These are phyloP conservation scores for Gasterosteus nipponicus DNA, from an alignment of 2,113 vertebrate genomes.

Conservation along the genomic window DNA sequence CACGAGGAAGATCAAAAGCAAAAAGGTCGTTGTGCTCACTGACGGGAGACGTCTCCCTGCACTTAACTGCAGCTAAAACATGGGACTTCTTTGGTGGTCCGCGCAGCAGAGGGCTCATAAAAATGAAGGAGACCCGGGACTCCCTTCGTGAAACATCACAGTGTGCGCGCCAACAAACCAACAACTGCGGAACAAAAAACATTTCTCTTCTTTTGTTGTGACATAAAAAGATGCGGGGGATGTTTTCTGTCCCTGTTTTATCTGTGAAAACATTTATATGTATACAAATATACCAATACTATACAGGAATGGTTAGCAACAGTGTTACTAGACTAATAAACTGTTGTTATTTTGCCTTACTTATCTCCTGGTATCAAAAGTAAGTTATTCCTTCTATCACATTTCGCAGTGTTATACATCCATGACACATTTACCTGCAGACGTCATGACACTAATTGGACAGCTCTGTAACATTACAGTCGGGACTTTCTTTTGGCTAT, in stretches of 20 bases:
- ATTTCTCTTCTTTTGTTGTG: neutral
- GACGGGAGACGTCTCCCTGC: neutral
- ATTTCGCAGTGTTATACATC: neutral
- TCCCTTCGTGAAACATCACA: neutral
- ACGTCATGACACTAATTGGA: neutral
- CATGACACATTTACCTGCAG: neutral
- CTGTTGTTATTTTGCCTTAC: too few relatives aligned
- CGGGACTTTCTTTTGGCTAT: neutral
- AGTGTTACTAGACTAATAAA: neutral
- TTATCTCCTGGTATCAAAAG: neutral
- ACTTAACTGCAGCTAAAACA: neutral
- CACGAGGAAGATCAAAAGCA: neutral
- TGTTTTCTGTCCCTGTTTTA: neutral
- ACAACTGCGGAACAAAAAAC: neutral
- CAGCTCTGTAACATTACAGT: neutral
- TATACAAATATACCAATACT: too few relatives aligned
- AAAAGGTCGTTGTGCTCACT: neutral
- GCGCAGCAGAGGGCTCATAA: constrained; percentile 4
- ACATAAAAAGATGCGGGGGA: neutral
- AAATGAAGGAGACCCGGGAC: neutral
- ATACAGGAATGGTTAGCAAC: neutral
- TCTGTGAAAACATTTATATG: neutral
- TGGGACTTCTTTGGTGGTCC: constrained; percentile 23
- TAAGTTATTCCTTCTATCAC: neutral
- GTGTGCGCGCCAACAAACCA: neutral